Conservation (phyloP, 2,797 vertebrate genomes). For the Enteromius radiatus region DNA sequence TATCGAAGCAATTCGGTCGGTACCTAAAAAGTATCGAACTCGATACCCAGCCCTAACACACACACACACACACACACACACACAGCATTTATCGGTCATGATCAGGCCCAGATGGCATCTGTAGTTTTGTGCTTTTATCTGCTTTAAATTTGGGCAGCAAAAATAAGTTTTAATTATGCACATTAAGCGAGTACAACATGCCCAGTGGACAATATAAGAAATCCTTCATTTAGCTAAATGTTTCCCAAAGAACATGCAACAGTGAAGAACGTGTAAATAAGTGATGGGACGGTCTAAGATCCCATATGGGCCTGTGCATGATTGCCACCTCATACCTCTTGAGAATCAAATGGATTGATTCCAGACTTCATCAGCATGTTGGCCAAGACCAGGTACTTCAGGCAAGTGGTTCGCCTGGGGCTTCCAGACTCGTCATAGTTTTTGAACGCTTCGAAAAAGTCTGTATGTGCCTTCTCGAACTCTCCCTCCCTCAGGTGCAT, state of each 20-base stretch:
- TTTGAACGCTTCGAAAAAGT: constrained; percentile 99
- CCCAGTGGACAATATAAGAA: neutral
- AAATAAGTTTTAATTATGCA: neutral
- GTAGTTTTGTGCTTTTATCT: neutral
- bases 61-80: neutral
- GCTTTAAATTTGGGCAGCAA: neutral
- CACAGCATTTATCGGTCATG: neutral
- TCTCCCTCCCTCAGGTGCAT: constrained; percentile 99
- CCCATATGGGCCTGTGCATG: neutral
- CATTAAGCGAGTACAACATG: too few species aligned
- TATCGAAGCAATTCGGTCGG: too few species aligned
- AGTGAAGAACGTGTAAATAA: neutral
- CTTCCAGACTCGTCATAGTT: constrained; percentile 99
- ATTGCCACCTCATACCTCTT: constrained; percentile 83
- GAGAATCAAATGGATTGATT: constrained; percentile 99
- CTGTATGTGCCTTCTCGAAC: constrained; percentile 99
- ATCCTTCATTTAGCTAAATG: neutral
- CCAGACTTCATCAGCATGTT: constrained; percentile 99
- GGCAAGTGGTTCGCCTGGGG: constrained; percentile 96
- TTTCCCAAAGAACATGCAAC: neutral
- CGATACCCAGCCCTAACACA: too few species aligned
- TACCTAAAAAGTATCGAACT: too few species aligned
- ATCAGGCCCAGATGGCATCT: neutral
- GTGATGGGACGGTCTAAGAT: neutral
- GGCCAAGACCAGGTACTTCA: constrained; percentile 98